Conservation (phyloP, 2,797 vertebrate genomes). For the Balearica regulorum region DNA sequence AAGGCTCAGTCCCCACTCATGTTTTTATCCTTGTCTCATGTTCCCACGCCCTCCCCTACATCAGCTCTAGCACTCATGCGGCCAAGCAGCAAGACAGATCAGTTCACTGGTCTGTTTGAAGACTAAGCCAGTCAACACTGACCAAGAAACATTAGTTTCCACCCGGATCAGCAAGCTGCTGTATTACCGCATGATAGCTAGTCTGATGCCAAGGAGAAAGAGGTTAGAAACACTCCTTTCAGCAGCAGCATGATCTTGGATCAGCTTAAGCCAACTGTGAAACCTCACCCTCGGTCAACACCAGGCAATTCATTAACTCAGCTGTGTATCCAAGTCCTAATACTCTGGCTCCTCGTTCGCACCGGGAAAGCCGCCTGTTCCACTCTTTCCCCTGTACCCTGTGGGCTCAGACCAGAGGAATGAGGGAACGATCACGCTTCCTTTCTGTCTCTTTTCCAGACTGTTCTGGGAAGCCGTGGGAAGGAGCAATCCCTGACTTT, state of each 20-base stretch:
- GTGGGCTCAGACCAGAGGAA: not conserved
- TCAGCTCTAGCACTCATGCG: not conserved
- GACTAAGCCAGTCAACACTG: not conserved
- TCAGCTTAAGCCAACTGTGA: constrained; percentile 18
- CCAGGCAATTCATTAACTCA: constrained; percentile 41
- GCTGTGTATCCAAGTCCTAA: not conserved
- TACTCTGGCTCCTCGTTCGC: not conserved
- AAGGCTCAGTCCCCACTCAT: constrained; percentile 25
- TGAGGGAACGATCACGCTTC: not conserved
- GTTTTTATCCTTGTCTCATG: not conserved
- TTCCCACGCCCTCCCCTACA: not conserved
- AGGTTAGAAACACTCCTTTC: constrained; percentile 6
- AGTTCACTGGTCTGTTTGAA: not conserved
- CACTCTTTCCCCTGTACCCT: not conserved
- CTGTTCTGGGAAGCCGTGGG: not conserved
- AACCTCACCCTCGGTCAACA: constrained; percentile 46
- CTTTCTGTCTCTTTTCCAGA: not conserved
- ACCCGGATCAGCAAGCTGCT: not conserved
- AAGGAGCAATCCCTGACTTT: not conserved
- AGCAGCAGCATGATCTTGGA: not conserved
- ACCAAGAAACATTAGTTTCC: constrained; percentile 13
- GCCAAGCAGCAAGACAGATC: not conserved
- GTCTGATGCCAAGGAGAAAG: not conserved
- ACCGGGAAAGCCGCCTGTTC: not conserved
- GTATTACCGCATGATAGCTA: not conserved